A percentile compares a stretch with the other conserved stretches of the same genome.
These are phyloP conservation scores for Ictalurus furcatus DNA, from an alignment of 2,113 vertebrate genomes.

Conservation along the genomic window DNA sequence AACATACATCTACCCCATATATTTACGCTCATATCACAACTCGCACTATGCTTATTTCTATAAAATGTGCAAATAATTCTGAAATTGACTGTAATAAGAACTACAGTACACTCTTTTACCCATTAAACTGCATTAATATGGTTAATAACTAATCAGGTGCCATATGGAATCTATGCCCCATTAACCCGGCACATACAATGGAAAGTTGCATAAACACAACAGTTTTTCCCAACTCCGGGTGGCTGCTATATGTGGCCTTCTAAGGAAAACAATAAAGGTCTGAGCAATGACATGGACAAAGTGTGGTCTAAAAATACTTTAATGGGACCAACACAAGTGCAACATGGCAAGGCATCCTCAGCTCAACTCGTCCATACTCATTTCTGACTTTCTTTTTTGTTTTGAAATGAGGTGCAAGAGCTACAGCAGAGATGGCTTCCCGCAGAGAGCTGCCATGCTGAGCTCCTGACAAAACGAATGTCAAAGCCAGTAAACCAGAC, in stretches of 20 bases:
- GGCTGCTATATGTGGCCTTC: not conserved
- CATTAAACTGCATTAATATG: not conserved
- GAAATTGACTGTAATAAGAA: not conserved
- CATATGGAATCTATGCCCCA: not conserved
- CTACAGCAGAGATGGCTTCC: conserved; percentile 9
- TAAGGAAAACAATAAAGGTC: conserved; percentile 6
- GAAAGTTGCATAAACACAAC: conserved; percentile 1
- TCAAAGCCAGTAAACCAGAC: conserved; percentile 33
- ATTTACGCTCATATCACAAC: not conserved
- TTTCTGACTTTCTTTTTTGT: conserved; percentile 26
- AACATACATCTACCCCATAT: not conserved
- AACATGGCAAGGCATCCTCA: not conserved
- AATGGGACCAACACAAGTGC: not conserved
- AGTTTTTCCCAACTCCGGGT: not conserved
- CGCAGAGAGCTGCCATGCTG: conserved; percentile 29
- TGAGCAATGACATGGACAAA: conserved; percentile 19
- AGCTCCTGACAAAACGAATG: conserved; percentile 17
- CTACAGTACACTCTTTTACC: not conserved
- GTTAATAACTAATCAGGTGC: not conserved
- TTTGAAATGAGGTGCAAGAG: not conserved
- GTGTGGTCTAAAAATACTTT: conserved; percentile 31
- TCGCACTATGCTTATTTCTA: not conserved
- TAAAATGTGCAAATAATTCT: not conserved
- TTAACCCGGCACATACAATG: not conserved
- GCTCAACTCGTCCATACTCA: conserved; percentile 6